Evolutionary conservation across 2,888 invertebrate species (phyloP), one percentile per base, ranked within the genome.

Genomic region (Strigamia transsilvanica): DNA sequence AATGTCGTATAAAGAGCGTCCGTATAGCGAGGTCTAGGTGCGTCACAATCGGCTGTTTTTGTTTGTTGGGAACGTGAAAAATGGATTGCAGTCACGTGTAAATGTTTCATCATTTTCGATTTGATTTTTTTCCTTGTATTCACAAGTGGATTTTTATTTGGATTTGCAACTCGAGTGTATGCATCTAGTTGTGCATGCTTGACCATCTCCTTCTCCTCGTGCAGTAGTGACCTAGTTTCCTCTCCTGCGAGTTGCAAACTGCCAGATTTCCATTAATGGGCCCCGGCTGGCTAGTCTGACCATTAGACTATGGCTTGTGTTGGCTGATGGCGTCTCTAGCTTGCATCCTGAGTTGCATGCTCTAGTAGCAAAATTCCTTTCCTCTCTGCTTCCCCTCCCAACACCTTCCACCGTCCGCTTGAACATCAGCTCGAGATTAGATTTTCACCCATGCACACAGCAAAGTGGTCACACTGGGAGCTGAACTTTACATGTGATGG

Each of bases 261-360:
- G 73, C 73, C 27, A 73, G 73, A 73, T 73, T 73, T 73, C 73
- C 73, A 73, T 73, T 73, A 73, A 73, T 73, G 73, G 73, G 73
- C 73, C 73, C 73, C 73, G 73, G 73, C 73, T 73, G 73, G 73
- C 73, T 73, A 73, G 73, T 73, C 73, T 73, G 73, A 32, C 73
- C 73, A 73, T 73, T 73, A 73, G 73, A 56, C 56, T 56, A 56
- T 56, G 73, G 32, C 73, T 73, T 73, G 32, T 73, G 73, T 73
- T 73, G 73, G 73, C 73, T 73, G 73, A 73, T 73, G 73, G 73
- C 73, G 73, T 73, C 73, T 73, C 27, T 73, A 32, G 27, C 27
- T 73, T 73, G 73, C 73, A 73, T 73, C 32, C 73, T 73, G 73
- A 27, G 73, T 73, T 73, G 73, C 73, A 73, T 73, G 73, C 73